Conservation (phyloP, 1,140 invertebrate genomes). For the Papilio dardanus region DNA sequence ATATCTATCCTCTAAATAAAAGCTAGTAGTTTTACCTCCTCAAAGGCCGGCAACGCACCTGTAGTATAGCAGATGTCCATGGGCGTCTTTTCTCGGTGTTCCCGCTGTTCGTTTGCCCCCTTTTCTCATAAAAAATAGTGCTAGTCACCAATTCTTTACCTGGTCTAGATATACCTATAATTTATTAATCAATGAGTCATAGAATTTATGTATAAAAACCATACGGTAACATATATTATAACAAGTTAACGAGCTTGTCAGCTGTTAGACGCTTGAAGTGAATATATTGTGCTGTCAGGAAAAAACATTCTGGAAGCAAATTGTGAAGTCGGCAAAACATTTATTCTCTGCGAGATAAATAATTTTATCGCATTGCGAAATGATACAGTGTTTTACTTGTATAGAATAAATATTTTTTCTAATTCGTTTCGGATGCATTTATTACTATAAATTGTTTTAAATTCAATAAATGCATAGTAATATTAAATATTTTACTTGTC, state of each 20-base stretch:
- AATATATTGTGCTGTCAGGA: conserved; percentile 26
- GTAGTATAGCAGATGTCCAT: no score
- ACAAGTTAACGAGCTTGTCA: conserved; percentile 31
- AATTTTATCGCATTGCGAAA: conserved; percentile 23
- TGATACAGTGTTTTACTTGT: background rate
- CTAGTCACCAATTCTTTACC: background rate
- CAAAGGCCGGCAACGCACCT: no score
- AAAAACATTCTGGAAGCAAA: conserved; percentile 28
- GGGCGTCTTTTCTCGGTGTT: no score
- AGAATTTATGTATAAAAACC: conserved; percentile 10
- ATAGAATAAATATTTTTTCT: no score
- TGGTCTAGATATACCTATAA: background rate
- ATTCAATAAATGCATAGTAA: no score
- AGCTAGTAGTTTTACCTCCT: no score
- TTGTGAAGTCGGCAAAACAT: conserved; percentile 5
- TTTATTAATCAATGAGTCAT: background rate
- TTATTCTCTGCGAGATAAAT: conserved; percentile 23
- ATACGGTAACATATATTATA: conserved; percentile 25
- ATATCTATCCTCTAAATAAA: no score
- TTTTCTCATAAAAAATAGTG: no score
- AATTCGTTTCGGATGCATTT: no score
- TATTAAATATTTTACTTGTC: no score
- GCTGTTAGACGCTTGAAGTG: conserved; percentile 24
- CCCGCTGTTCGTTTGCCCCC: no score
- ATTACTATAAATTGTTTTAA: no score